Conservation (phyloP, 2,113 vertebrate species). For the Pipra filicauda region DNA sequence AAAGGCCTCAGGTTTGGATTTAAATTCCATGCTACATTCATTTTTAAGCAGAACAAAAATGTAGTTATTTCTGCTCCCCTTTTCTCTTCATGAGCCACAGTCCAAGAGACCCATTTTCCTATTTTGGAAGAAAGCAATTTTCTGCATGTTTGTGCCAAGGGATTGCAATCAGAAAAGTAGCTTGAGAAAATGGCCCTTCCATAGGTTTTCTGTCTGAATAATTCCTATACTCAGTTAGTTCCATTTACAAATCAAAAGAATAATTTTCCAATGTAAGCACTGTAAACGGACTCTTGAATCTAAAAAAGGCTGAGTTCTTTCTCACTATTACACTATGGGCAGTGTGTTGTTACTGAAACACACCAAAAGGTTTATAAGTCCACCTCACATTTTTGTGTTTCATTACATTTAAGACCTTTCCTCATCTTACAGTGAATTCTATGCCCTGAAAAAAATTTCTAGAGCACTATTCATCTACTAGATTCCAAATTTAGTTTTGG, state of each 20-base stretch:
- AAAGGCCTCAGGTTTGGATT: conserved; percentile 3
- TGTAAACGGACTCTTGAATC: background rate
- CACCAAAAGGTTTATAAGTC: background rate
- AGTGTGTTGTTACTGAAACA: background rate
- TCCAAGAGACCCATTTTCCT: conserved; percentile 16
- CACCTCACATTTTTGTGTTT: background rate
- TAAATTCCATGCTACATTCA: background rate
- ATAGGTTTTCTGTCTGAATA: background rate
- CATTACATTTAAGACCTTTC: background rate
- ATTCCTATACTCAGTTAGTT: background rate
- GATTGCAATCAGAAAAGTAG: background rate
- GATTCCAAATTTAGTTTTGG: background rate
- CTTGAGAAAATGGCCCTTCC: background rate
- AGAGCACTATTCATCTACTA: background rate
- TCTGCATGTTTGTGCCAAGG: background rate
- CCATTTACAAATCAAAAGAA: background rate
- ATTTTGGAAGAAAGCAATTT: conserved; percentile 26
- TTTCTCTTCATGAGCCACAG: background rate
- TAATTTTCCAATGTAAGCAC: background rate
- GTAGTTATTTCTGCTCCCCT: conserved; percentile 13
- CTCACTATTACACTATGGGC: background rate
- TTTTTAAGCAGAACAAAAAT: conserved; percentile 40
- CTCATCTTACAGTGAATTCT: background rate
- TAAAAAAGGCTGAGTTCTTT: background rate
- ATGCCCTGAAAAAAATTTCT: background rate